Percentiles rank a stretch among this genome's conserved stretches.
phyloP scores from a whole-genome alignment of 2,888 invertebrate genomes.

The Molanna angustata region DNA sequence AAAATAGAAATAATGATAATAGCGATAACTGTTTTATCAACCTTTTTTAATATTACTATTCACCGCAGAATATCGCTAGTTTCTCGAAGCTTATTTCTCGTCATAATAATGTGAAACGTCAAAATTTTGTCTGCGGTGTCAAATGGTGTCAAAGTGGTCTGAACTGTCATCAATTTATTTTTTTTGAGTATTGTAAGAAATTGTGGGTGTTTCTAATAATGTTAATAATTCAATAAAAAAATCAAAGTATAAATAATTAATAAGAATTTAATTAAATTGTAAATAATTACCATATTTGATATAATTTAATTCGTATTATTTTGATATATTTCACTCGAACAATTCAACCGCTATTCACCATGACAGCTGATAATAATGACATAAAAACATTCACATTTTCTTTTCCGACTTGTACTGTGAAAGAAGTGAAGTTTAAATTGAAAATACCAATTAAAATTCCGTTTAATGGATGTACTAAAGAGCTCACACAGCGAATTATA shows the following conservation, averaged over 20 bases:
- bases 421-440: constrained; percentile 52
- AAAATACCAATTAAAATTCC: constrained; percentile 64
- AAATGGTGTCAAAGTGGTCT: no score
- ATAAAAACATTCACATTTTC: constrained; percentile 44
- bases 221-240: neutral
- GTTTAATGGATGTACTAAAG: constrained; percentile 56
- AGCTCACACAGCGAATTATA: constrained; percentile 64
- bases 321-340: neutral
- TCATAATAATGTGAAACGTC: no score
- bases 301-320: neutral
- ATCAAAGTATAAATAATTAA: neutral
- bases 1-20: constrained; percentile 3
- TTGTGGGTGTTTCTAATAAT: no score
- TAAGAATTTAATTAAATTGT: neutral
- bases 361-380: constrained; percentile 43
- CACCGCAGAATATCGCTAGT: no score
- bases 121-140: no score
- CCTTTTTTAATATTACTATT: no score
- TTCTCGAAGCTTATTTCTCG: no score
- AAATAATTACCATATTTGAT: neutral
- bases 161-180: no score
- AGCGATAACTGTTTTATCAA: constrained; percentile 11
- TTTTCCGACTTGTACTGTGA: constrained; percentile 59
- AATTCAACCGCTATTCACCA: constrained; percentile 33
- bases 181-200: no score